Evolutionary conservation across 37 sponge, comb jelly and placozoan species (phyloP), one percentile per base, ranked within the genome.

Genomic region (Axinella damicornis): DNA sequence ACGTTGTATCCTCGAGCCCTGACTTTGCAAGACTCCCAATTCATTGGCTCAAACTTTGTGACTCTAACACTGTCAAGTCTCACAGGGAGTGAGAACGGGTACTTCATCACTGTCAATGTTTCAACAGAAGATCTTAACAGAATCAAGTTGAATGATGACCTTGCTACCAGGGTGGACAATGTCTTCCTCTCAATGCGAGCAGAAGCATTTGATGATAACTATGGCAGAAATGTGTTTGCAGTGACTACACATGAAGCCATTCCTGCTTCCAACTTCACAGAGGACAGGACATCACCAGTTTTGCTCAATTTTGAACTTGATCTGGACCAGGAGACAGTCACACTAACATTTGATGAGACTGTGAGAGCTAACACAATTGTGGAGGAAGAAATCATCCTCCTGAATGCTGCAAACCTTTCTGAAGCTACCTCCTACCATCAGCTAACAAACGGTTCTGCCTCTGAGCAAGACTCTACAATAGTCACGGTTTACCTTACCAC

Each of bases 261-360:
- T 0, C 83, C n/a, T 28, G 87, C 90, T 30, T 81, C 82, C 36
- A 72, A 62, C 32, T 91, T 86, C 68, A 88, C 77, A 15, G 63
- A 64, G 12, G 95, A 95, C 55, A 61, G n/a, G 17, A 79, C 89
- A n/a, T 35, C 90, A 24, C 97, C 97, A 19, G 61, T 67, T 20
- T 75, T 97, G 74, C 61, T 80, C 17, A 25, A 69, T 64, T 97
- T 89, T 55, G 71, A 75, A 2, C 85, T 97, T 15, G 88, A 97
- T 71, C 28, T 94, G 70, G 67, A 91, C 56, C 31, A 18, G 9
- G 92, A 87, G 12, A 21, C 68, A 25, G 52, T 97, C 19, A 70
- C 52, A 24, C 85, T 97, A n/a, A 80, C 77, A 0, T 97, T 97
- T 86, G 90, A 94, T 77, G 97, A 97, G 56, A 86, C 92, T 56